Conservation (phyloP, 2,888 invertebrate species). For the Cephus rjabovi region DNA sequence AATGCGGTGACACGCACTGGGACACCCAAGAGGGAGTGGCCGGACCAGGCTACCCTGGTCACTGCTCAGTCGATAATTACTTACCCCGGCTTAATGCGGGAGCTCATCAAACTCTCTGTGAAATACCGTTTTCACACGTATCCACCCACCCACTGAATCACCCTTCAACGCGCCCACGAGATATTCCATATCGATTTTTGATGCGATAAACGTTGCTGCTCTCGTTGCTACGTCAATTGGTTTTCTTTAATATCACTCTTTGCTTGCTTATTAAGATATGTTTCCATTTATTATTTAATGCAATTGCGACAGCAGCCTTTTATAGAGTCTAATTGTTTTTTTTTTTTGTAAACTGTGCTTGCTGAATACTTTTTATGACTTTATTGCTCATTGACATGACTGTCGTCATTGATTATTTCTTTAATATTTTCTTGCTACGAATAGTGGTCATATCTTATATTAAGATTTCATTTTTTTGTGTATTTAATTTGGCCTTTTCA, state of each 20-base stretch:
- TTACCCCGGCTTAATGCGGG: constrained; percentile 51
- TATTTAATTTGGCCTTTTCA: background rate
- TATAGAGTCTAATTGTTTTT: background rate
- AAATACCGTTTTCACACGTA: constrained; percentile 48
- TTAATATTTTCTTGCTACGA: background rate
- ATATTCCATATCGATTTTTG: background rate
- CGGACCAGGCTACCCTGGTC: constrained; percentile 41
- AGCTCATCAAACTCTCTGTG: constrained; percentile 51
- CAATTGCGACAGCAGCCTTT: background rate
- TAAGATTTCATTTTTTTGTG: background rate
- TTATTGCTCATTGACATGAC: background rate
- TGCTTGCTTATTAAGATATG: background rate
- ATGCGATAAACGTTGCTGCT: background rate
- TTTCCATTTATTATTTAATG: background rate
- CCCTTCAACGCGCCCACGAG: background rate
- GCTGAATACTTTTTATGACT: background rate
- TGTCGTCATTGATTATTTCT: background rate
- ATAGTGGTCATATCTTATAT: background rate
- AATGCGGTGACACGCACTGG: constrained; percentile 60
- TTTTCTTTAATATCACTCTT: background rate
- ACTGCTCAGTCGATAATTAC: constrained; percentile 59
- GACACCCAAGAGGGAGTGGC: constrained; percentile 59
- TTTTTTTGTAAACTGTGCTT: background rate
- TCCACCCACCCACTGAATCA: constrained; percentile 19
- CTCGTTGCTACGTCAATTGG: background rate